These are phyloP conservation scores for Apocheima hispidaria DNA, from an alignment of 2,888 invertebrate genomes.

Conservation along the genomic window DNA sequence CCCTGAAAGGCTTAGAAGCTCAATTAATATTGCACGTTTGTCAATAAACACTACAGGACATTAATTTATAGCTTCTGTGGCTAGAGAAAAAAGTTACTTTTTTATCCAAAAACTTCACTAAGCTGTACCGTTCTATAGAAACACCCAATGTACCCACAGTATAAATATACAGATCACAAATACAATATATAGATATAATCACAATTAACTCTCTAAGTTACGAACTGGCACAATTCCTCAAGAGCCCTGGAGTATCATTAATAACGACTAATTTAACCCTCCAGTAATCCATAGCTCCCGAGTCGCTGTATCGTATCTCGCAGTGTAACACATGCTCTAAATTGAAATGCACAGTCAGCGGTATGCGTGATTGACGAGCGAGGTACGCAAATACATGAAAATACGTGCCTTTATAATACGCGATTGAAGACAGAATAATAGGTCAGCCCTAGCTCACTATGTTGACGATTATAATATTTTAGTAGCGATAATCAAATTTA, in stretches of 20 bases:
- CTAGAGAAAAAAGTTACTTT: neutral
- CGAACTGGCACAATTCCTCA: slow-evolving; percentile 27
- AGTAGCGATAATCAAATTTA: no score
- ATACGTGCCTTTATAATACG: slow-evolving; percentile 59
- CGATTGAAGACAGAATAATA: slow-evolving; percentile 43
- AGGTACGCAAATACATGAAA: slow-evolving; percentile 75
- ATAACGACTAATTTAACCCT: slow-evolving; percentile 37
- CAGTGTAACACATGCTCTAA: slow-evolving; percentile 58
- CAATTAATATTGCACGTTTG: no score
- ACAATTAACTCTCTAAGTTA: slow-evolving; percentile 21
- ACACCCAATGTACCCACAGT: neutral
- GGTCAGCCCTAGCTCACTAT: no score
- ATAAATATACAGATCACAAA: neutral
- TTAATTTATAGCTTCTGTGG: no score
- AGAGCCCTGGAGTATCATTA: slow-evolving; percentile 35
- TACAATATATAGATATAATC: no score
- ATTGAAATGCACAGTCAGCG: slow-evolving; percentile 84
- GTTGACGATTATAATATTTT: no score
- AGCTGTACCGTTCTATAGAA: neutral
- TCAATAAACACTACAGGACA: no score
- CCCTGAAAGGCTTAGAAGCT: no score
- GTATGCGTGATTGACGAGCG: slow-evolving; percentile 82
- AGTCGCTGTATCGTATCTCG: slow-evolving; percentile 37
- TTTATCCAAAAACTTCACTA: neutral
- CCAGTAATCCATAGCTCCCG: slow-evolving; percentile 12